These are phyloP conservation scores for Gyrodactylus salaris DNA, from an alignment of 1,140 invertebrate species.

Conservation along the genomic window DNA sequence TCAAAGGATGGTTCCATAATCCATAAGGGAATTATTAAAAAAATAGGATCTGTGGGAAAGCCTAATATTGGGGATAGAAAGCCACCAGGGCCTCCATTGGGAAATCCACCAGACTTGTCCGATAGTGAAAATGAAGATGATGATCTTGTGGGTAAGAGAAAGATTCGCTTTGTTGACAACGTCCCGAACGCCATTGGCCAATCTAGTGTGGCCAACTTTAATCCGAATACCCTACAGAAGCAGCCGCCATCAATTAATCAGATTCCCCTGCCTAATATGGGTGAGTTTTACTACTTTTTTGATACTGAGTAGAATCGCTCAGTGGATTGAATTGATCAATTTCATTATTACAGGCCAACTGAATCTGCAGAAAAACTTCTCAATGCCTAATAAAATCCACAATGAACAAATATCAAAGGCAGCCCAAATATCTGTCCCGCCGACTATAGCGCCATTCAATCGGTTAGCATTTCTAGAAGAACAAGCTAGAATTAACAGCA, in stretches of 20 bases:
- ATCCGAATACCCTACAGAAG: too few relatives aligned
- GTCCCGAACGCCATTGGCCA: too few relatives aligned
- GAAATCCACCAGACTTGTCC: conserved; percentile 25
- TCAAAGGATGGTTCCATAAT: background rate
- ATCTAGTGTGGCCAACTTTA: too few relatives aligned
- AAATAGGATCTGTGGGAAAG: background rate
- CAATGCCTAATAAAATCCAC: too few relatives aligned
- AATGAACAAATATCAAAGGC: too few relatives aligned
- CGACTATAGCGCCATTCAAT: background rate
- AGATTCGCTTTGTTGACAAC: conserved; percentile 1
- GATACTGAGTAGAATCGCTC: too few relatives aligned
- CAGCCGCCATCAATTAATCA: too few relatives aligned
- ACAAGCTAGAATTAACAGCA: background rate
- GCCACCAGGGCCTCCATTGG: conserved; percentile 45
- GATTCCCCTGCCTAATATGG: too few relatives aligned
- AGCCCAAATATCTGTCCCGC: background rate
- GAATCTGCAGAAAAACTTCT: too few relatives aligned
- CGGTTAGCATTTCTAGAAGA: background rate
- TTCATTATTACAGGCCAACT: too few relatives aligned
- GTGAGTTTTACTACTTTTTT: too few relatives aligned
- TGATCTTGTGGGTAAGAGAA: conserved; percentile 20
- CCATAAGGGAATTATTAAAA: background rate
- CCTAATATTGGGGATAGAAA: conserved; percentile 17
- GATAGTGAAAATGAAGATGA: conserved; percentile 23
- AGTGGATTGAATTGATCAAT: too few relatives aligned